Evolutionary conservation across 35 echinoderm and acorn worm species (phyloP).

Genomic region (Strongylocentrotus purpuratus): DNA sequence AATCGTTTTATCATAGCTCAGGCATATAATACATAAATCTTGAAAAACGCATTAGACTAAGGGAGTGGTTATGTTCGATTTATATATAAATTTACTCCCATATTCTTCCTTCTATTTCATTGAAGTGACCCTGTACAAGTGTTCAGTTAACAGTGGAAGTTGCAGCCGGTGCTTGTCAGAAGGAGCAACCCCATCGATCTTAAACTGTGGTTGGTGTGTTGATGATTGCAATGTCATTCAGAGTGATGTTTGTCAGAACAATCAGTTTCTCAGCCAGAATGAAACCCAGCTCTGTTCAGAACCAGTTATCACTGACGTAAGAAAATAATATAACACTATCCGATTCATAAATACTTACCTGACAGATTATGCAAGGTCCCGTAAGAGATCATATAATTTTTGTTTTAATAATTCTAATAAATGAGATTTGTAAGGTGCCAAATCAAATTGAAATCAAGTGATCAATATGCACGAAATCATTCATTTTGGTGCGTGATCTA

Average conservation of each 20-base stretch:
- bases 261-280: neutral
- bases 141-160: conserved; percentile 53
- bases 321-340: neutral
- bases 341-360: too few species aligned
- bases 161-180: conserved; percentile 60
- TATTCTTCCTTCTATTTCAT: neutral
- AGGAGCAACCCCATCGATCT: conserved; percentile 19
- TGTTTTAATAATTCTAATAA: neutral
- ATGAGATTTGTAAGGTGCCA: too few species aligned
- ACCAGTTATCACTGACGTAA: conserved; percentile 13
- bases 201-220: conserved; percentile 67
- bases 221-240: neutral
- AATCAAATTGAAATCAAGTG: too few species aligned
- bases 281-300: neutral
- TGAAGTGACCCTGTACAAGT: conserved; percentile 69
- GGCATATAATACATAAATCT: too few species aligned
- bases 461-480: too few species aligned
- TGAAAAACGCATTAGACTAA: too few species aligned
- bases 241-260: conserved; percentile 1
- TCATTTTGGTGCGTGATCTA: too few species aligned
- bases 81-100: too few species aligned
- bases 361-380: neutral
- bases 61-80: too few species aligned
- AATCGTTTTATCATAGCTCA: too few species aligned
- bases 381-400: neutral